phyloP scores from a whole-genome alignment of 2,888 invertebrate species.

The Oscheius sp. region DNA sequence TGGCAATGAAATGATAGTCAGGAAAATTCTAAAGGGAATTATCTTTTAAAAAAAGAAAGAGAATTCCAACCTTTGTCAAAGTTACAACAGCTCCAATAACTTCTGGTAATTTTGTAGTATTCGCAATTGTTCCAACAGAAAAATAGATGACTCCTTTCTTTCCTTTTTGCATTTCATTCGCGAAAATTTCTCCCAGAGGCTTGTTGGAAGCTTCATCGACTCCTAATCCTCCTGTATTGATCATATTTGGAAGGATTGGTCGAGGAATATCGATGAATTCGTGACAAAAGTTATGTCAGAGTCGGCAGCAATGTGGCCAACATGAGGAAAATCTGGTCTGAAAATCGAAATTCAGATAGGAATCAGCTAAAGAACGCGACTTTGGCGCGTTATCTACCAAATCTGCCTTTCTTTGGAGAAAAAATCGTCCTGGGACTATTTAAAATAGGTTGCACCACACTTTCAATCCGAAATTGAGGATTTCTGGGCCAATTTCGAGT shows the following conservation, averaged over 20 bases:
- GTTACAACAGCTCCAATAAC: conserved; percentile 45
- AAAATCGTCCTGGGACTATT: too few relatives aligned
- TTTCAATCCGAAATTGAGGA: too few relatives aligned
- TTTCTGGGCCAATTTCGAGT: too few relatives aligned
- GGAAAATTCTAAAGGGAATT: conserved; percentile 38
- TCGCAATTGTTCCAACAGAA: conserved; percentile 59
- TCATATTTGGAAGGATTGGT: conserved; percentile 54
- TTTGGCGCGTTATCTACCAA: too few relatives aligned
- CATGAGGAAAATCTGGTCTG: conserved; percentile 53
- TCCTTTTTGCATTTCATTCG: conserved; percentile 46
- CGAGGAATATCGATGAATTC: conserved; percentile 60
- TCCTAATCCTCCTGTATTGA: conserved; percentile 60
- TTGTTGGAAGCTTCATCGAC: conserved; percentile 26
- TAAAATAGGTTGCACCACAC: too few relatives aligned
- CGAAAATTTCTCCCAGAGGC: conserved; percentile 42
- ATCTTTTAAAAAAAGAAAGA: too few relatives aligned
- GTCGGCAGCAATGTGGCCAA: conserved; percentile 45
- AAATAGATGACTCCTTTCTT: conserved; percentile 54
- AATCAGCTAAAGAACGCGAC: too few relatives aligned
- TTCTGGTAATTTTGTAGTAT: conserved; percentile 49
- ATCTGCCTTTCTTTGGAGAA: too few relatives aligned
- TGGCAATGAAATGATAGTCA: conserved; percentile 60
- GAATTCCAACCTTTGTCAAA: conserved; percentile 38
- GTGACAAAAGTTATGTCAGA: conserved; percentile 60
- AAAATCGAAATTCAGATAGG: conserved; percentile 9